phyloP scores from a whole-genome alignment of 2,113 vertebrate genomes.

The Amia ocellicauda region DNA sequence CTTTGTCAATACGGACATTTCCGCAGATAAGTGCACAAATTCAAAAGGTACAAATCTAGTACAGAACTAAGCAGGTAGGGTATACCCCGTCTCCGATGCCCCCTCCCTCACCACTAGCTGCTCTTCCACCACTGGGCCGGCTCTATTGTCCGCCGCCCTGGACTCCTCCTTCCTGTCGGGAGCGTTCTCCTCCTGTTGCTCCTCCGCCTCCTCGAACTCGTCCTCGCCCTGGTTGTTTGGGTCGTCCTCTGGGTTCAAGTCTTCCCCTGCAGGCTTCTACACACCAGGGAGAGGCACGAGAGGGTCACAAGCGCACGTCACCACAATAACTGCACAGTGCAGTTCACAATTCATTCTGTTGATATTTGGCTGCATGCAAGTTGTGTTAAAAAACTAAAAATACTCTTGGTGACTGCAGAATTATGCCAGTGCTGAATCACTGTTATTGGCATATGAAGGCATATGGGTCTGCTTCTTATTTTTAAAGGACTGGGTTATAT shows the following conservation, averaged over 20 bases:
- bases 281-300: slow-evolving; percentile 9
- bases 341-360: neutral
- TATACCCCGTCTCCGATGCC: neutral
- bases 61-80: too few relatives aligned
- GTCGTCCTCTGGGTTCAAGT: slow-evolving; percentile 90
- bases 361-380: neutral
- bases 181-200: slow-evolving; percentile 71
- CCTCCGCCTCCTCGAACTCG: slow-evolving; percentile 94
- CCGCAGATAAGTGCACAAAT: too few relatives aligned
- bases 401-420: too few relatives aligned
- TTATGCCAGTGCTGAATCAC: too few relatives aligned
- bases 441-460: too few relatives aligned
- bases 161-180: slow-evolving; percentile 66
- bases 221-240: slow-evolving; percentile 98
- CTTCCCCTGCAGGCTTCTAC: slow-evolving; percentile 69
- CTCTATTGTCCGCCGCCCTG: slow-evolving; percentile 46
- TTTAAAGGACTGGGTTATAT: too few relatives aligned
- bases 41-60: too few relatives aligned
- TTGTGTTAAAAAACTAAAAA: too few relatives aligned
- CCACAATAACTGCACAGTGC: too few relatives aligned
- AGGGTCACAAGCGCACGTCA: too few relatives aligned
- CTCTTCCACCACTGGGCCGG: slow-evolving; percentile 71
- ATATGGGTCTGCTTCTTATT: too few relatives aligned
- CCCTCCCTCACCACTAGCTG: slow-evolving; percentile 74
- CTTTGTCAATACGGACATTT: too few relatives aligned